Evolutionary conservation across 2,113 vertebrate species (phyloP).

Genomic region (Rissa tridactyla): DNA sequence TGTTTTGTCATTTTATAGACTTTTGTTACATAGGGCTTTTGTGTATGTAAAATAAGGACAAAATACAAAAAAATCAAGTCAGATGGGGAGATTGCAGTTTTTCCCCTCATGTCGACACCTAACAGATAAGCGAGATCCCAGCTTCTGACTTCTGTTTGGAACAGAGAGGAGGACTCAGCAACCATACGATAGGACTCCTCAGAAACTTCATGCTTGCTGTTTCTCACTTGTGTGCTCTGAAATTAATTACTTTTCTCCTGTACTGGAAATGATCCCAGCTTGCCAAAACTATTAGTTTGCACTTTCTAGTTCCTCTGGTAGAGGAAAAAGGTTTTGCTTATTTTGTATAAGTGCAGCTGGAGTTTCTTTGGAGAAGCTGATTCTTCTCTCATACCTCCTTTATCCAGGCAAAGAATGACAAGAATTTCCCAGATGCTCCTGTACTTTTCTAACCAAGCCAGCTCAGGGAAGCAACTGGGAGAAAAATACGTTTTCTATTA

Average conservation of each 20-base stretch:
- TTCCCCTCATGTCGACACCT: neutral
- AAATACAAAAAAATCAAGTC: neutral
- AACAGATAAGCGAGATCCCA: neutral
- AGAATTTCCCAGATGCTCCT: neutral
- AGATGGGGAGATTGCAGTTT: neutral
- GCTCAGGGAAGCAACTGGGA: neutral
- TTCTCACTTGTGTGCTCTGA: neutral
- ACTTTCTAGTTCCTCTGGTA: neutral
- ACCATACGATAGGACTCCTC: neutral
- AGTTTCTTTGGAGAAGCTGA: neutral
- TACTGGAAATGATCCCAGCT: neutral
- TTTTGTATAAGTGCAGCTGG: neutral
- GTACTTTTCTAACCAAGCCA: neutral
- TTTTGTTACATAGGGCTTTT: neutral
- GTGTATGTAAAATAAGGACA: neutral
- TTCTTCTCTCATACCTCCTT: neutral
- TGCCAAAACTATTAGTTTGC: neutral
- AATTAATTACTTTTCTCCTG: neutral
- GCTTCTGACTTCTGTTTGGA: neutral
- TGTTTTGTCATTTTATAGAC: neutral
- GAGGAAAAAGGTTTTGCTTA: neutral
- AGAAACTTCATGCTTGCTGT: neutral
- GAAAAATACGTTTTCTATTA: neutral
- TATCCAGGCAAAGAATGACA: neutral
- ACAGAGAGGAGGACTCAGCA: neutral